These are phyloP conservation scores for Drosophila mulleri DNA, from an alignment of 2,888 invertebrate genomes.

Conservation along the genomic window DNA sequence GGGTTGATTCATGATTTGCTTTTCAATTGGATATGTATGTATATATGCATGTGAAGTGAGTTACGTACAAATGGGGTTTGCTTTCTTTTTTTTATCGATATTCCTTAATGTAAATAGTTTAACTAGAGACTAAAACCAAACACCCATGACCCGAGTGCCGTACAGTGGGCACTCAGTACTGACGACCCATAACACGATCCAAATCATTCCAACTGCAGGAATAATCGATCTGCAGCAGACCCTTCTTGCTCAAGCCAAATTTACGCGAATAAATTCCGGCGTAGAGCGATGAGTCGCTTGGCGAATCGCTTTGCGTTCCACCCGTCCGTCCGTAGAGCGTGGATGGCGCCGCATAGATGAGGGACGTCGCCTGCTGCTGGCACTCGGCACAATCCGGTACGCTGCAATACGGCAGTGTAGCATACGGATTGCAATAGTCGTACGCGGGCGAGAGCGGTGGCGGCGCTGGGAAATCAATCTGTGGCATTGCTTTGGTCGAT, in stretches of 20 bases:
- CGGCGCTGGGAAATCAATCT: slow-evolving; percentile 83
- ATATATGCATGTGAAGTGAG: slow-evolving; percentile 46
- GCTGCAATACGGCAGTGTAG: slow-evolving; percentile 82
- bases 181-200: slow-evolving; percentile 89
- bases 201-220: slow-evolving; percentile 93
- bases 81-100: slow-evolving; percentile 14
- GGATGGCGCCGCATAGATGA: slow-evolving; percentile 77
- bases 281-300: slow-evolving; percentile 81
- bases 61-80: slow-evolving; percentile 54
- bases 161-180: slow-evolving; percentile 61
- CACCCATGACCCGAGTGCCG: slow-evolving; percentile 43
- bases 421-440: slow-evolving; percentile 83
- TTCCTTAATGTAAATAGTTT: slow-evolving; percentile 45
- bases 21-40: slow-evolving; percentile 7
- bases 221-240: slow-evolving; percentile 92
- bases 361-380: slow-evolving; percentile 67
- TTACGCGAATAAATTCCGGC: slow-evolving; percentile 83
- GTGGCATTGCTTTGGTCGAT: slow-evolving; percentile 68
- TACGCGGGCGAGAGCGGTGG: slow-evolving; percentile 81
- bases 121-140: slow-evolving; percentile 59
- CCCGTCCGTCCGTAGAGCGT: slow-evolving; percentile 63
- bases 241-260: slow-evolving; percentile 91
- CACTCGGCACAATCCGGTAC: slow-evolving; percentile 83
- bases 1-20: slow-evolving; percentile 29
- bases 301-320: slow-evolving; percentile 41